Evolutionary conservation across 1,140 invertebrate genomes (phyloP), one percentile per base, ranked within the genome.

Genomic region (Saccostrea glomerata): DNA sequence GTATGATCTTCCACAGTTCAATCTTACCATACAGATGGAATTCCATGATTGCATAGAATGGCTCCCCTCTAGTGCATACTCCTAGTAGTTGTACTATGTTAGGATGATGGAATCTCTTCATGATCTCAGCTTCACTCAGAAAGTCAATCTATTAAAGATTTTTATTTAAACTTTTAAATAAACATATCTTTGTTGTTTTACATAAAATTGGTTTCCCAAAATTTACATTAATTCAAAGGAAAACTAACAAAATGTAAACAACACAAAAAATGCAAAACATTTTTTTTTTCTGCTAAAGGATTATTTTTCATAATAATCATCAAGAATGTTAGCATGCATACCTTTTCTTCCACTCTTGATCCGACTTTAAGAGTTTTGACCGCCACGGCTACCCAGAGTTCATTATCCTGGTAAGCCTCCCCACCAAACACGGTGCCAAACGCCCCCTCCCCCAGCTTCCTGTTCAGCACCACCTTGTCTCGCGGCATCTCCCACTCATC

Each of bases 101-200:
- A 89, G 97, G 97, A 93, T 99, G 98, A 83, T 98, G 97, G 94
- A 99, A 98, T 82, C 97, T 96, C 92, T 98, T 98, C 97, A 99
- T 98, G 30, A 98, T 96, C 93, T 98, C 97, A 0, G 98, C 98
- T 94, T 99, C 98, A 85, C 97, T 97, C n/a, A 98, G 95, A 91
- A 98, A 98, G 94, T 98, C 98, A n/a, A 98, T 94, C 93, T 95
- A 88, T 30, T 36, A 93, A 92, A 55, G 13, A 55, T 47, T 47
- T 47, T 47, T 47, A 3, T 47, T 6, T n/a, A n/a, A n/a, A n/a
- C 2, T 47, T 47, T 47, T 47, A 47, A 47, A 47, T 47, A 6
- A 2, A 47, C 2, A n/a, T n/a, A n/a, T n/a, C 6, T 47, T 47
- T 6, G 6, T 47, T 47, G 40, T 47, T 6, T 47, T 47, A n/a